A percentile compares a stretch with the other conserved stretches of the same genome.
These are phyloP conservation scores for Paracentrotus lividus DNA, from an alignment of 53 echinoderm and acorn worm species.

Conservation along the genomic window DNA sequence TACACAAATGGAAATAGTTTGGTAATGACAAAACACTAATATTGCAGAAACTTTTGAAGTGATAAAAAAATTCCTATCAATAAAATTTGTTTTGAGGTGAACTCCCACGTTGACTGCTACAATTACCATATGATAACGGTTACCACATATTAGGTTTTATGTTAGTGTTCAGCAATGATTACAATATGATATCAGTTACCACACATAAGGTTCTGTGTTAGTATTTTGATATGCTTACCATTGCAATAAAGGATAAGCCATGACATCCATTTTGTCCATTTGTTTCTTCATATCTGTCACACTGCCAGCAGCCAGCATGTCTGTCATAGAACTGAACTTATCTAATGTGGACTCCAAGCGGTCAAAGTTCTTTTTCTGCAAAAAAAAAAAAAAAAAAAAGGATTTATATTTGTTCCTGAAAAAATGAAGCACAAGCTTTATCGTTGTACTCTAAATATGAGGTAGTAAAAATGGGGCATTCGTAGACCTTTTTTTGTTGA, in stretches of 20 bases:
- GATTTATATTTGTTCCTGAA: too few species aligned
- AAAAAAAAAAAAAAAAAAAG: too few species aligned
- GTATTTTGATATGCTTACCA: constrained; percentile 70
- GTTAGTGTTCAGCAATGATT: not conserved
- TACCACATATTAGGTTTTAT: not conserved
- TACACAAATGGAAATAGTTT: too few species aligned
- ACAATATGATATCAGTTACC: not conserved
- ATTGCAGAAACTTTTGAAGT: too few species aligned
- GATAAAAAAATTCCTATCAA: too few species aligned
- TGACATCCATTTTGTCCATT: constrained; percentile 86
- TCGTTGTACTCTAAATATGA: too few species aligned
- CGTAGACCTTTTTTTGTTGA: too few species aligned
- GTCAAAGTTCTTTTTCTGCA: constrained; percentile 96
- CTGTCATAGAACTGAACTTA: constrained; percentile 94
- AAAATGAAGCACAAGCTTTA: too few species aligned
- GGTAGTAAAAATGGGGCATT: too few species aligned
- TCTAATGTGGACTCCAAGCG: constrained; percentile 87
- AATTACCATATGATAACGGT: not conserved
- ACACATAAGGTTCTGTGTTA: not conserved
- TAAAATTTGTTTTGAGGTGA: too few species aligned
- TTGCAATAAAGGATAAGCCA: constrained; percentile 93
- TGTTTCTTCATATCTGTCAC: constrained; percentile 89
- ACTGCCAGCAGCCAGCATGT: constrained; percentile 91
- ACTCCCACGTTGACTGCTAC: too few species aligned
- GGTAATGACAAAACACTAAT: too few species aligned